Evolutionary conservation across 1,140 invertebrate genomes (phyloP).

Genomic region (Leptonema lineaticorne): DNA sequence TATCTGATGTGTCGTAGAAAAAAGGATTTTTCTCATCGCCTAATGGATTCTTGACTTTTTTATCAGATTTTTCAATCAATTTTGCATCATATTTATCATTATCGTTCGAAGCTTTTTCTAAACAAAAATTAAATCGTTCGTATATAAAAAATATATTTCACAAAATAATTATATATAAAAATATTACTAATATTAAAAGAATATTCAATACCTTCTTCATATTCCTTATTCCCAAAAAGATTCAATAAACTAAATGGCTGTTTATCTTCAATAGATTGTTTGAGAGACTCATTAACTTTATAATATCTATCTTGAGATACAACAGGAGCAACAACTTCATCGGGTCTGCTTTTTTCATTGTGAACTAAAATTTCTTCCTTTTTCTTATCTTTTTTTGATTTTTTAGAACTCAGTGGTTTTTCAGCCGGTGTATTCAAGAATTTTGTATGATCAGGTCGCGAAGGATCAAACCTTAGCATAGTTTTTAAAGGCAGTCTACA

Average conservation of each 20-base stretch:
- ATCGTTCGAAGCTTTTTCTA: conserved; percentile 43
- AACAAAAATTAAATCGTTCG: conserved; percentile 18
- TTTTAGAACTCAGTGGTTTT: conserved; percentile 34
- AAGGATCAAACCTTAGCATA: conserved; percentile 66
- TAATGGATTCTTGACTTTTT: conserved; percentile 50
- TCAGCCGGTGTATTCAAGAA: conserved; percentile 51
- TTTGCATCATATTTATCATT: conserved; percentile 43
- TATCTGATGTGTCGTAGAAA: conserved; percentile 64
- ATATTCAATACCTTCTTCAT: conserved; percentile 42
- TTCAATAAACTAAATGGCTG: conserved; percentile 61
- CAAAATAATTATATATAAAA: conserved; percentile 19
- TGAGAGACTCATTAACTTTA: conserved; percentile 60
- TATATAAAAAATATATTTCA: conserved; percentile 8
- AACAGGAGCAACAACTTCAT: conserved; percentile 45
- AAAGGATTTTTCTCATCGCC: conserved; percentile 58
- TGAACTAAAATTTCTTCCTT: conserved; percentile 42
- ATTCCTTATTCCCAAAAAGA: conserved; percentile 53
- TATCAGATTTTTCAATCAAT: conserved; percentile 44
- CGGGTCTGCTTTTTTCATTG: conserved; percentile 45
- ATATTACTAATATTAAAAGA: conserved; percentile 23
- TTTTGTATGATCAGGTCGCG: conserved; percentile 59
- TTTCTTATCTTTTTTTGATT: conserved; percentile 48
- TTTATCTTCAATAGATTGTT: conserved; percentile 55
- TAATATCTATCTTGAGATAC: conserved; percentile 67
- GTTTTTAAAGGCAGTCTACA: conserved; percentile 49